Evolutionary conservation across 2,113 vertebrate species (phyloP).

Genomic region (Mohoua ochrocephala): DNA sequence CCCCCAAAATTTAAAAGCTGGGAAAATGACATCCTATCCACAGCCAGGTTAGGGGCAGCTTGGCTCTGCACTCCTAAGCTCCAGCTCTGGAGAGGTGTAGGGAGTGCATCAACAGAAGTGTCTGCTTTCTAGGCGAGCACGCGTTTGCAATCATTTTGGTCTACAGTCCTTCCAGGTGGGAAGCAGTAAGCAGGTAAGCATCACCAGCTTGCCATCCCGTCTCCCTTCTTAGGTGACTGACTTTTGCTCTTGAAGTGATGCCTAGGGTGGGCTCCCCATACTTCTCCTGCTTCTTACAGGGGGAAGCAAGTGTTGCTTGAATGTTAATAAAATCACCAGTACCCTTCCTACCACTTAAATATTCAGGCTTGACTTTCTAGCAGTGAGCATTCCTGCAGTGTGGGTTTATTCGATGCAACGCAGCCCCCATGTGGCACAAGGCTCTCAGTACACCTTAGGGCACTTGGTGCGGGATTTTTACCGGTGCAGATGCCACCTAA

Average conservation of each 20-base stretch:
- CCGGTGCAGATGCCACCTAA: neutral
- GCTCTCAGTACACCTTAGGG: neutral
- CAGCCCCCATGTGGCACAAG: neutral
- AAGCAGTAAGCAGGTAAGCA: neutral
- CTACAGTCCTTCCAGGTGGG: neutral
- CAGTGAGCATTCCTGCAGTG: neutral
- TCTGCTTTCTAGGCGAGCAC: neutral
- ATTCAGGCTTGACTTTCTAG: neutral
- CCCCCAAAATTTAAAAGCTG: neutral
- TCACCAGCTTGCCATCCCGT: neutral
- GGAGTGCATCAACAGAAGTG: neutral
- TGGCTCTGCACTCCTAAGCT: neutral
- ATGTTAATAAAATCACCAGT: neutral
- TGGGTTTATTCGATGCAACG: neutral
- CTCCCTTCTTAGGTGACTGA: neutral
- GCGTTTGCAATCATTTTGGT: neutral
- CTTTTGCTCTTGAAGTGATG: neutral
- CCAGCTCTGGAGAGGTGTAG: neutral
- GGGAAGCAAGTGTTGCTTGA: neutral
- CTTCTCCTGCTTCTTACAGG: neutral
- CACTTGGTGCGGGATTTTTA: fast-evolving
- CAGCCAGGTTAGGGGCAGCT: neutral
- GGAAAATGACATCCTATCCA: neutral
- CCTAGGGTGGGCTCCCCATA: neutral
- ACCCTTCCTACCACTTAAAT: neutral